Evolutionary conservation across 2,888 invertebrate species (phyloP).

Genomic region (Cephalotes varians): DNA sequence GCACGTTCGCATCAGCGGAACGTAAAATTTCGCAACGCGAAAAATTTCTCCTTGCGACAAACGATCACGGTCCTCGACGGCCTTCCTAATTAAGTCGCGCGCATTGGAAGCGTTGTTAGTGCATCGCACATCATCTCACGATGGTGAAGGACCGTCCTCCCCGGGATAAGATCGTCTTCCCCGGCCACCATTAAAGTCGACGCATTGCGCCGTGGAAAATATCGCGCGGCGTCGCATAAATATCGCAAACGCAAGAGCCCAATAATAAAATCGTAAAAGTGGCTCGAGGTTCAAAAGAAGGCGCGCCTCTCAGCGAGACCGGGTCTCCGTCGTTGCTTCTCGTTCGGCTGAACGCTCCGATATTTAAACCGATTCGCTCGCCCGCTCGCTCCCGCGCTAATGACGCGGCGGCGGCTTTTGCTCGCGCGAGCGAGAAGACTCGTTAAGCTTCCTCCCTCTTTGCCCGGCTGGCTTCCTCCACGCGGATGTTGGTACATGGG

Average conservation of each 20-base stretch:
- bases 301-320: constrained; percentile 57
- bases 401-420: constrained; percentile 76
- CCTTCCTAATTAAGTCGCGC: constrained; percentile 73
- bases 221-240: constrained; percentile 76
- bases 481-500: constrained; percentile 51
- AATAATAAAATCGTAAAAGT: constrained; percentile 81
- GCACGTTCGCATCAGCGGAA: neutral
- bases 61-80: constrained; percentile 39
- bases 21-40: constrained; percentile 17
- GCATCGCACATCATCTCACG: constrained; percentile 56
- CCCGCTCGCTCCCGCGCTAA: constrained; percentile 72
- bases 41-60: neutral
- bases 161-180: constrained; percentile 42
- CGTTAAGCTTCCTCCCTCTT: constrained; percentile 65
- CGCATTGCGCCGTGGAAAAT: constrained; percentile 73
- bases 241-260: constrained; percentile 75
- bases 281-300: constrained; percentile 74
- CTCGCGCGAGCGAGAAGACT: constrained; percentile 58
- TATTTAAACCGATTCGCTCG: constrained; percentile 73
- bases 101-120: constrained; percentile 71
- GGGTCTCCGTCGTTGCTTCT: constrained; percentile 37
- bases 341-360: constrained; percentile 69
- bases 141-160: constrained; percentile 50
- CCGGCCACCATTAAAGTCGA: constrained; percentile 75
- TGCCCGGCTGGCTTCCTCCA: constrained; percentile 29